Percentiles rank a stretch among this genome's conserved stretches.
Evolutionary conservation across 2,888 invertebrate species (phyloP).

Genomic region (Morpho achilles): DNA sequence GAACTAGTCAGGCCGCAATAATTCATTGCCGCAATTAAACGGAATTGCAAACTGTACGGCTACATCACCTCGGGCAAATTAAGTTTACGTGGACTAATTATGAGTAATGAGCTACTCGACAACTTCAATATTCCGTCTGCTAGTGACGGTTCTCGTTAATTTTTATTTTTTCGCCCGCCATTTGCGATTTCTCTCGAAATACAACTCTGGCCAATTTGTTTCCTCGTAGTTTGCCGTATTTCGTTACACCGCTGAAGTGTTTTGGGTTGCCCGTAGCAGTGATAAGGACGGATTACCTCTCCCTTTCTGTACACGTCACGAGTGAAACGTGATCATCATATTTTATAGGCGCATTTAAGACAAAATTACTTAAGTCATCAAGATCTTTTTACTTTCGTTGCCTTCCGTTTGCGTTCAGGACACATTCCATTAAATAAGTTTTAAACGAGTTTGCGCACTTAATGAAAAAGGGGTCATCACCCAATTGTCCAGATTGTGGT

Average conservation of each 20-base stretch:
- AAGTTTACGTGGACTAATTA: constrained; percentile 64
- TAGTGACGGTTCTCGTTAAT: constrained; percentile 39
- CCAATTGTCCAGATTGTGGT: too few species aligned
- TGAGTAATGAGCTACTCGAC: constrained; percentile 56
- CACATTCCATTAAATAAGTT: too few species aligned
- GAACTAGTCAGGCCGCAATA: constrained; percentile 27
- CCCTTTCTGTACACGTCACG: too few species aligned
- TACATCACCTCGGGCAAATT: constrained; percentile 44
- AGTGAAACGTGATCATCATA: too few species aligned
- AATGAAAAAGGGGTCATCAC: too few species aligned
- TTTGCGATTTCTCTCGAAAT: constrained; percentile 31
- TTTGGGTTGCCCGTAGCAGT: neutral
- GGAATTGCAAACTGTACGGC: constrained; percentile 37
- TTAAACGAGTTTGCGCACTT: too few species aligned
- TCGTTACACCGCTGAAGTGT: constrained; percentile 22
- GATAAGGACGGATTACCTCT: constrained; percentile 1
- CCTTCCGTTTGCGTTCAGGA: too few species aligned
- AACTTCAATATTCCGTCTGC: constrained; percentile 47
- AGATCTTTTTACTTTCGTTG: too few species aligned
- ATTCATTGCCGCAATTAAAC: constrained; percentile 35
- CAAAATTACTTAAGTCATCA: too few species aligned
- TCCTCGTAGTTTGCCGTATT: constrained; percentile 27
- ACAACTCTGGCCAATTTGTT: constrained; percentile 35
- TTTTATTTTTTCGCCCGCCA: constrained; percentile 39
- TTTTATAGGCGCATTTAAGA: too few species aligned